phyloP scores from a whole-genome alignment of 2,113 vertebrate genomes.

The Chloebia gouldiae region DNA sequence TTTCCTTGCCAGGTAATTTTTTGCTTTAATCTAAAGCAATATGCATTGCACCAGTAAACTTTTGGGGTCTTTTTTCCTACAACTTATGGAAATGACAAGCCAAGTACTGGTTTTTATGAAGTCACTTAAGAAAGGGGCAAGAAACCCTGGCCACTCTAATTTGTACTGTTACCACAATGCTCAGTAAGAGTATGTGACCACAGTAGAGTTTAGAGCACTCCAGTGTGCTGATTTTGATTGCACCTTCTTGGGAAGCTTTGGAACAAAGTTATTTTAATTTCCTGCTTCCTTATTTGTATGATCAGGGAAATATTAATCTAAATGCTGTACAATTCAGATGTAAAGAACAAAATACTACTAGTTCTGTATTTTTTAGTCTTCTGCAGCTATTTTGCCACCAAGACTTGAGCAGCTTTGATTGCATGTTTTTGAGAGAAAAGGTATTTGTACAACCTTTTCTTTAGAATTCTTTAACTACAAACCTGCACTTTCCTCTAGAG shows the following conservation, averaged over 20 bases:
- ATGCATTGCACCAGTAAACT: neutral
- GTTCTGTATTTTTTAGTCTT: neutral
- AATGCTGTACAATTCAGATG: neutral
- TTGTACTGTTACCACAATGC: neutral
- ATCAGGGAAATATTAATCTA: neutral
- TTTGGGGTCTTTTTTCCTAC: neutral
- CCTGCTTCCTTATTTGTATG: neutral
- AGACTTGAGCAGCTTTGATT: neutral
- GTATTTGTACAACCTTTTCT: neutral
- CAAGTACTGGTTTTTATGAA: neutral
- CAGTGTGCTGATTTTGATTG: neutral
- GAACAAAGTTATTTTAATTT: neutral
- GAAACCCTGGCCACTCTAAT: neutral
- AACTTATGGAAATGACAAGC: neutral
- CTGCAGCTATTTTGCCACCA: neutral
- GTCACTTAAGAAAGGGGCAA: neutral
- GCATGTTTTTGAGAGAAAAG: neutral
- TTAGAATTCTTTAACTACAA: neutral
- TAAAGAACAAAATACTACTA: neutral
- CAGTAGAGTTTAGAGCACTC: neutral
- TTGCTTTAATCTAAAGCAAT: neutral
- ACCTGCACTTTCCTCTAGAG: neutral
- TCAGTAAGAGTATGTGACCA: neutral
- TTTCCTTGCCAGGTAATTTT: conserved; percentile 42
- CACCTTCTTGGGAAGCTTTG: neutral